Evolutionary conservation across 2,888 invertebrate species (phyloP).

Genomic region (Pachymerium ferrugineum): DNA sequence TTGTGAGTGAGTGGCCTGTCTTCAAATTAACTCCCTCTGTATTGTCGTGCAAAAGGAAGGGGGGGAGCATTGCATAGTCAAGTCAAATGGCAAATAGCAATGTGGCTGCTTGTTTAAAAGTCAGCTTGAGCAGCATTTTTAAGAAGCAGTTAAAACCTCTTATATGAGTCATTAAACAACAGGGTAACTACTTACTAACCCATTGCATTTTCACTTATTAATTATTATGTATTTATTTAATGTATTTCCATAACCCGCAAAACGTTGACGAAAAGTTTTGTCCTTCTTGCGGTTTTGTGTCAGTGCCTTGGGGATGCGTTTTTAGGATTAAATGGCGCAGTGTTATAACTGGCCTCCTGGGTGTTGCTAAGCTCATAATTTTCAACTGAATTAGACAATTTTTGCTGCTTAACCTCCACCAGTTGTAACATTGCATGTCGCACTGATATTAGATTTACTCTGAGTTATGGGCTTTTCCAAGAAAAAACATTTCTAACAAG

Average conservation of each 20-base stretch:
- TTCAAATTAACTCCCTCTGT: constrained; percentile 11
- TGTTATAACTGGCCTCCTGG: background rate
- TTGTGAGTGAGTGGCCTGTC: constrained; percentile 13
- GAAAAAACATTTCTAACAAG: background rate
- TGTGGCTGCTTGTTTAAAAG: background rate
- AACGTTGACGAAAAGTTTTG: no score
- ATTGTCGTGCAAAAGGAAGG: background rate
- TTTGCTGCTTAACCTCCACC: background rate
- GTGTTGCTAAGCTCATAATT: background rate
- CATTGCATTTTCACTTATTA: background rate
- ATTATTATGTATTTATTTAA: background rate
- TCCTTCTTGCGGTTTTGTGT: no score
- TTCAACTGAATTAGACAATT: background rate
- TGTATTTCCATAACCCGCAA: no score
- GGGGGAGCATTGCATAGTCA: background rate
- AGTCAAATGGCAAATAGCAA: background rate
- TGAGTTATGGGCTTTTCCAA: background rate
- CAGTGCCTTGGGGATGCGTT: background rate
- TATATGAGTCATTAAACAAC: background rate
- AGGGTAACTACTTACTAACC: background rate
- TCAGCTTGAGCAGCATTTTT: background rate
- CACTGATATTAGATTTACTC: background rate
- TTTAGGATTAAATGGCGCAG: background rate
- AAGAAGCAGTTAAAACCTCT: background rate
- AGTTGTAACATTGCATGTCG: background rate